Base-by-base conservation (phyloP, 2,113 vertebrate genomes). In the Clarias magur region DNA sequence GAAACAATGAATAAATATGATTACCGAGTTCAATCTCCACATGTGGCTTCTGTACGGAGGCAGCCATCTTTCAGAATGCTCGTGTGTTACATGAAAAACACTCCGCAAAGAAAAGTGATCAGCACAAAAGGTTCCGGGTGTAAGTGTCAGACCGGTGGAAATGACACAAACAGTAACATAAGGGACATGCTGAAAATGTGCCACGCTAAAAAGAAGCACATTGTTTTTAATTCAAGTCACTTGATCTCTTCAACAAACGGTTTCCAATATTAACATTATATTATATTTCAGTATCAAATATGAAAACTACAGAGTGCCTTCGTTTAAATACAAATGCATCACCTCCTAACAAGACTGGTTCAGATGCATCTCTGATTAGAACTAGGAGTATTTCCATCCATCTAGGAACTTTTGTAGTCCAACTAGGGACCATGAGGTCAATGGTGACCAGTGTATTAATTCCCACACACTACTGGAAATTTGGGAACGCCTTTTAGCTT, bases 1-100 rank as follows among this genome's bases (percentile, higher is more conserved):
- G 27, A 3, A 6, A 25, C 15, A 34, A 7, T 5, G 25, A 83
- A 21, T 12, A 60, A 25, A 11, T 8, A 27, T 59, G 11, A 65
- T 86, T 88, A 92, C 91, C 91, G 63, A 60, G 62, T n/a, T 75
- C 82, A 62, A 87, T 85, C 67, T 86, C 85, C 80, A 91, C 91
- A 90, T 90, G 91, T 91, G 90, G 85, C 79, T 48, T 86, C 63
- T 82, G 27, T n/a, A 84, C 2, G 73, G 79, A 62, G 68, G 88
- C 60, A 79, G 90, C 91, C 91, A 92, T 92, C 68, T 85, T 89
- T n/a, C 25, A 13, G 19, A 81, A 70, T 48, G 56, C 68, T 65
- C 17, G 62, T 67, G 72, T 54, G 90, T 80, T 60, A 57, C 82
- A 12, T 12, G 16, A 23, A 75, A 73, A 76, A 62, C 1, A 12